Evolutionary conservation across 2,797 vertebrate genomes (phyloP).

Genomic region (Phylloscopus collybita): DNA sequence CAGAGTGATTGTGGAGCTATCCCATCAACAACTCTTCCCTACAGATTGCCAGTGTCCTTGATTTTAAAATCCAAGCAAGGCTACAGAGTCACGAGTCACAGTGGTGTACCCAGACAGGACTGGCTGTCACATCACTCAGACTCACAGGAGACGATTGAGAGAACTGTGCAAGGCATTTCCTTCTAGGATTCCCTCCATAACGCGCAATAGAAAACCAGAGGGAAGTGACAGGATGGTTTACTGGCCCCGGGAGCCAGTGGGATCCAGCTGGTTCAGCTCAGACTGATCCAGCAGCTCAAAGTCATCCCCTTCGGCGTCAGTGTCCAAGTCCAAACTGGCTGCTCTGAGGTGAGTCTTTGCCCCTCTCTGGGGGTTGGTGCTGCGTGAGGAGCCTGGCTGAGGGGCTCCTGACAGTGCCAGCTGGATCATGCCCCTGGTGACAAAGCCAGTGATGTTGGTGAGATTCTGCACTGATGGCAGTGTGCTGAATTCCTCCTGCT

Average conservation of each 20-base stretch:
- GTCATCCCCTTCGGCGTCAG: conserved; percentile 90
- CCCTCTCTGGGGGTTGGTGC: conserved; percentile 75
- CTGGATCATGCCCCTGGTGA: conserved; percentile 93
- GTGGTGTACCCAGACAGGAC: conserved; percentile 16
- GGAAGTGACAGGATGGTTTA: conserved; percentile 37
- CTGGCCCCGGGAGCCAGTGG: conserved; percentile 81
- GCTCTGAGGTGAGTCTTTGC: conserved; percentile 83
- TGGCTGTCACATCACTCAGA: conserved; percentile 1
- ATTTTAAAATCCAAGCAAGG: conserved; percentile 49
- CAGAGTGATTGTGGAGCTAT: conserved; percentile 25
- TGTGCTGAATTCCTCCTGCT: conserved; percentile 78
- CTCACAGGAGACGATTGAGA: neutral
- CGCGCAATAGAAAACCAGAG: neutral
- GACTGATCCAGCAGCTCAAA: conserved; percentile 99
- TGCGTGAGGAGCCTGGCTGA: conserved; percentile 72
- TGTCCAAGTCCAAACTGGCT: conserved; percentile 93
- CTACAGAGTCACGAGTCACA: conserved; percentile 37
- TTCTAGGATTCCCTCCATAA: conserved; percentile 10
- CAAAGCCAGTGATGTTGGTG: conserved; percentile 84
- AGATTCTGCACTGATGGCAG: conserved; percentile 80
- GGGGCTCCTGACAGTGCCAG: conserved; percentile 84
- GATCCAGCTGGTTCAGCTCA: conserved; percentile 94
- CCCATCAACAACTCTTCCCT: neutral
- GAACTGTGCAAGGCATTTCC: conserved; percentile 27
- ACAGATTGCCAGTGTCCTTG: conserved; percentile 30